Percentiles rank a stretch among this genome's conserved stretches.
phyloP scores from a whole-genome alignment of 2,888 invertebrate genomes.

The Crossocerus cetratus region DNA sequence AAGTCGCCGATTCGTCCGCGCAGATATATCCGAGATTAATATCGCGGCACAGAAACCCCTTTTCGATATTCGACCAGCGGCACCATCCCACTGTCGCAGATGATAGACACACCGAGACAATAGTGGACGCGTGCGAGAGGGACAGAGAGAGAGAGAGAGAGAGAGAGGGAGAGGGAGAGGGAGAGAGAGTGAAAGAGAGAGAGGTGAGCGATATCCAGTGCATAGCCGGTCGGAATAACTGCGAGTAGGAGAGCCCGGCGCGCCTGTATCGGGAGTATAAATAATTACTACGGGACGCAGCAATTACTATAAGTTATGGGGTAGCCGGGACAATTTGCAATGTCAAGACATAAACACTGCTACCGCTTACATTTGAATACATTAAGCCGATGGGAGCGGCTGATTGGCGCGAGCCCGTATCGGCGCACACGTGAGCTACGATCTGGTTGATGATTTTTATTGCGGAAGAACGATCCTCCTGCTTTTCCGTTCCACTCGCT shows the following conservation, averaged over 20 bases:
- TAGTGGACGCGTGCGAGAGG: constrained; percentile 27
- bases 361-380: constrained; percentile 77
- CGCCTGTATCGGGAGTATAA: constrained; percentile 74
- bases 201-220: not conserved
- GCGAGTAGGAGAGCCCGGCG: constrained; percentile 50
- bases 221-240: constrained; percentile 30
- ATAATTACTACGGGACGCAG: constrained; percentile 76
- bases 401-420: constrained; percentile 72
- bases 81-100: no score
- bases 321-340: constrained; percentile 77
- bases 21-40: constrained; percentile 53
- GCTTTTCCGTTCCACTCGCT: constrained; percentile 34
- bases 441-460: constrained; percentile 76
- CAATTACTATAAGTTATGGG: constrained; percentile 77
- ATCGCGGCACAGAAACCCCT: constrained; percentile 32
- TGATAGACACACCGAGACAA: no score
- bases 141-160: not conserved
- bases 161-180: not conserved
- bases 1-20: constrained; percentile 59
- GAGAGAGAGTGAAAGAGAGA: not conserved
- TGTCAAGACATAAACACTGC: constrained; percentile 78
- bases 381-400: constrained; percentile 71
- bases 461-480: constrained; percentile 67
- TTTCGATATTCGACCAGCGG: constrained; percentile 42
- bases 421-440: constrained; percentile 71